Evolutionary conservation across 2,888 invertebrate genomes (phyloP).

Genomic region (Diachrysia chrysitis): DNA sequence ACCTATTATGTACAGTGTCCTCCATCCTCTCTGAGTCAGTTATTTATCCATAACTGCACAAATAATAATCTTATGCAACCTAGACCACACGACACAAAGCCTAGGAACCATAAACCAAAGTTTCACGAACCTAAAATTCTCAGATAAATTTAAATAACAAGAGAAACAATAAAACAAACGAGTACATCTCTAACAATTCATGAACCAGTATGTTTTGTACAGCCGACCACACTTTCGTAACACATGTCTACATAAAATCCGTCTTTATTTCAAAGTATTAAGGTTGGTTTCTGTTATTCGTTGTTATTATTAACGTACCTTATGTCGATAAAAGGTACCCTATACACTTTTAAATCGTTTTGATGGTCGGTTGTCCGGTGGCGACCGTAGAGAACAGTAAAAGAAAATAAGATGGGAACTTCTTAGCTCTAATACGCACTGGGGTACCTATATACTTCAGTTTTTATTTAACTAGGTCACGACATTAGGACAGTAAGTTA

Average conservation of each 20-base stretch:
- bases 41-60: no score
- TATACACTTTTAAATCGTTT: not conserved
- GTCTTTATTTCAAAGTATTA: not conserved
- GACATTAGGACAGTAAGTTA: no score
- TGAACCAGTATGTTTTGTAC: conserved; percentile 35
- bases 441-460: no score
- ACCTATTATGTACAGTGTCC: no score
- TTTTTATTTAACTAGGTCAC: no score
- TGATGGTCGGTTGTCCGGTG: not conserved
- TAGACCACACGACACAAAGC: conserved; percentile 13
- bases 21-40: no score
- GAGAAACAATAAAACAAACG: conserved; percentile 39
- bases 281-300: not conserved
- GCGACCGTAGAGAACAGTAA: not conserved
- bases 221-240: not conserved
- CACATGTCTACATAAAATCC: not conserved
- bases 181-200: conserved; percentile 33
- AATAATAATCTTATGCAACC: conserved; percentile 26
- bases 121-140: conserved; percentile 27
- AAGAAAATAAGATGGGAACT: not conserved
- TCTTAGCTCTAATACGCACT: no score
- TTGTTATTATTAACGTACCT: not conserved
- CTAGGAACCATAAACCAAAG: conserved; percentile 23
- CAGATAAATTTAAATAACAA: conserved; percentile 51
- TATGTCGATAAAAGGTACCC: not conserved